Evolutionary conservation across 1,140 invertebrate genomes (phyloP), one percentile per base, ranked within the genome.

Genomic region (Drosophila obscura): DNA sequence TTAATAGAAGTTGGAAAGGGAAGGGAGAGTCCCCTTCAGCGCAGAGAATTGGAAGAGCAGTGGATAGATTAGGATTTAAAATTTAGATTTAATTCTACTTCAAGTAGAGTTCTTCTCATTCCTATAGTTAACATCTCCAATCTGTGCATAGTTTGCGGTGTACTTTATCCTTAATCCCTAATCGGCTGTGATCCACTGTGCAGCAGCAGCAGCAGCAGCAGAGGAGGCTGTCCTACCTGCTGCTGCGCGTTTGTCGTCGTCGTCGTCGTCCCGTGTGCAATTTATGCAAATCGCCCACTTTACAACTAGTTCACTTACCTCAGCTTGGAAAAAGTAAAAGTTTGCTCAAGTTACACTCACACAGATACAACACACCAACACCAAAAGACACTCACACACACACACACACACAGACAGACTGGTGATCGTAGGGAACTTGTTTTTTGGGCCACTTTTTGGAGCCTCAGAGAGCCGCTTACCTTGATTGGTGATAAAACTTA

Each of bases 401-500:
- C 19, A 31, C 53, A 41, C 41, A 62, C 26, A 51, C 24, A 43
- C 28, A 48, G 11, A 13, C 11, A 4, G 3, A 13, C 3, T 39
- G 11, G 1, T 31, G 73, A 52, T 57, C 56, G 50, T 24, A 77
- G 53, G 45, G 53, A 85, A 85, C 81, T 66, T n/a, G 81, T 71
- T 77, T 77, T 77, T 77, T 77, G 73, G 73, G 73, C 72, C 73
- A 77, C 63, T 67, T 76, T 57, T 74, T 57, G 24, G 16, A 59
- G 62, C 19, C 62, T 44, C 73, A 44, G 73, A 73, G 71, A 87
- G 81, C 63, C 64, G 83, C 75, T 87, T 88, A 77, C 83, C 83
- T 87, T 87, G 83, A 83, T 79, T 55, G 79, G 72, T 77, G 83
- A 88, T 88, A 87, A 87, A 88, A 88, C 80, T 80, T 88, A 88